Conservation (phyloP, 2,797 vertebrate genomes). For the Tapera naevia region DNA sequence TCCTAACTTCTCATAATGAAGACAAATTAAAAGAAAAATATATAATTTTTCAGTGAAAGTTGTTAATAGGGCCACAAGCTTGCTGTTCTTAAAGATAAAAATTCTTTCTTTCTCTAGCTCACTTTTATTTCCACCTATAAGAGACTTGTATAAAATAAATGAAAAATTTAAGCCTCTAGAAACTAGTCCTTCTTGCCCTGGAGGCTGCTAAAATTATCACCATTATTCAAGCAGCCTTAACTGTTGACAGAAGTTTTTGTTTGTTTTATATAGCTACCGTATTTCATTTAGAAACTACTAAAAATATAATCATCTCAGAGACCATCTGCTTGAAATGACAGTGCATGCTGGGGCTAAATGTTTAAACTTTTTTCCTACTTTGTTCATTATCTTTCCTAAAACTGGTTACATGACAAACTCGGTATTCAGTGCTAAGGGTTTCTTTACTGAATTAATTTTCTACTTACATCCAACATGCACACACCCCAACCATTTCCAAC, state of each 20-base stretch:
- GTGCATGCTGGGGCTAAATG: background rate
- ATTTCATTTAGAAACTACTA: conserved; percentile 48
- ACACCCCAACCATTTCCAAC: background rate
- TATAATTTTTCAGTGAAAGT: background rate
- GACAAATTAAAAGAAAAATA: background rate
- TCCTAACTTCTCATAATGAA: background rate
- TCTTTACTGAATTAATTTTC: background rate
- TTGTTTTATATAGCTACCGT: conserved; percentile 47
- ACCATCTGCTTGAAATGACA: conserved; percentile 48
- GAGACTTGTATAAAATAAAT: background rate
- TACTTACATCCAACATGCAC: fast-evolving
- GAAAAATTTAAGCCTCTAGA: background rate
- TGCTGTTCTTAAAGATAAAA: background rate
- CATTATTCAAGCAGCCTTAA: conserved; percentile 26
- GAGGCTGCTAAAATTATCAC: conserved; percentile 21
- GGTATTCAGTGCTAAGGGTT: background rate
- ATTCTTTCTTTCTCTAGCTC: background rate
- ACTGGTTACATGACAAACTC: background rate
- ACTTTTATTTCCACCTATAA: background rate
- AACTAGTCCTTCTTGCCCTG: background rate
- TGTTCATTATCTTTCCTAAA: background rate
- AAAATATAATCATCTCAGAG: conserved; percentile 39
- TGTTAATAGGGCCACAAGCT: background rate
- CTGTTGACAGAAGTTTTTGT: conserved; percentile 44
- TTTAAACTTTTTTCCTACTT: background rate